Conservation (phyloP, 64 coral and sea anemone species). For the Dendronephthya gigantea region DNA sequence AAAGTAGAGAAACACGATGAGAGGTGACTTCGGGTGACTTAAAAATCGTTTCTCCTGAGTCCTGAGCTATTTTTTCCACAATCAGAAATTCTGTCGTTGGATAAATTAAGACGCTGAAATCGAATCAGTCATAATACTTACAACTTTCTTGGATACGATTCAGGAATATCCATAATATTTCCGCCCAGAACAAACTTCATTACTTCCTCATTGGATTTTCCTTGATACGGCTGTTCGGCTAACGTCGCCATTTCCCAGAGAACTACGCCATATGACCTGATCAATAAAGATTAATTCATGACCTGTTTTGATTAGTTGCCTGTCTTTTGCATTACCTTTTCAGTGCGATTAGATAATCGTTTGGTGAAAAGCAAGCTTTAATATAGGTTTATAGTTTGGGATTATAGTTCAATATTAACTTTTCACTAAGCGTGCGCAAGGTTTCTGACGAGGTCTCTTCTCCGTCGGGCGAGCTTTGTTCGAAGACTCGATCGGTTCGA, state of each 20-base stretch:
- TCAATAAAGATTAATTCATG: background rate
- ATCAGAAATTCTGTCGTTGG: background rate
- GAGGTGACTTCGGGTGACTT: too few species aligned
- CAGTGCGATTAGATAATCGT: too few species aligned
- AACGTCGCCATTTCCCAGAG: slow-evolving; percentile 97
- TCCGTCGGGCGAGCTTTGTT: too few species aligned
- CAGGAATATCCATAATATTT: slow-evolving; percentile 57
- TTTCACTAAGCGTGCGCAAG: too few species aligned
- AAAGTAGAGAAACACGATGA: too few species aligned
- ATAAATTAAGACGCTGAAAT: background rate
- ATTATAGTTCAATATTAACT: too few species aligned
- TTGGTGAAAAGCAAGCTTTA: too few species aligned
- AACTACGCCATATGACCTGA: slow-evolving; percentile 87
- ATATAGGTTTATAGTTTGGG: too few species aligned
- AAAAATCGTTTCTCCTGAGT: too few species aligned
- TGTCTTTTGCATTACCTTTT: background rate
- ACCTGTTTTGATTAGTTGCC: background rate
- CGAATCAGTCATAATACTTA: slow-evolving; percentile 29
- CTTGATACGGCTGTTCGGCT: slow-evolving; percentile 82
- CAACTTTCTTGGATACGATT: slow-evolving; percentile 63
- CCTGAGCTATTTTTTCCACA: background rate
- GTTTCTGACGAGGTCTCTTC: too few species aligned
- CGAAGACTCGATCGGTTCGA: too few species aligned
- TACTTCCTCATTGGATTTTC: slow-evolving; percentile 97
- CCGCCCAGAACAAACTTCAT: slow-evolving; percentile 92